phyloP scores from a whole-genome alignment of 2,888 invertebrate genomes.

The Leistus spinibarbis region DNA sequence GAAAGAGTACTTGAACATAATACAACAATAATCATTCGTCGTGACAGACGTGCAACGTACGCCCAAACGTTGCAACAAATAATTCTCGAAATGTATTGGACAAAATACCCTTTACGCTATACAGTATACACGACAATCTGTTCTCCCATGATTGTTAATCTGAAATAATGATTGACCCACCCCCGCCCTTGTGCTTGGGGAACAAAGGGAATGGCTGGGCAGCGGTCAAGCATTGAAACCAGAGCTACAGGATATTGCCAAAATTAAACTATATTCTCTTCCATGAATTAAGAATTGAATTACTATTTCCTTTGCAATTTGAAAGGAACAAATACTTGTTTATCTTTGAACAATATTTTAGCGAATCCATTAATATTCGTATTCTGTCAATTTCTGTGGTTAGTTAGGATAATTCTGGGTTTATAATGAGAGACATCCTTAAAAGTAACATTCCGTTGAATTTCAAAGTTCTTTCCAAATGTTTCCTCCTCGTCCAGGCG shows the following conservation, averaged over 20 bases:
- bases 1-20: background rate
- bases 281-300: background rate
- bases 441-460: background rate
- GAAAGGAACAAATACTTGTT: background rate
- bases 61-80: conserved; percentile 4
- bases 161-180: conserved; percentile 19
- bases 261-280: background rate
- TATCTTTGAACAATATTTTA: background rate
- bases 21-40: background rate
- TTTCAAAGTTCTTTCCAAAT: background rate
- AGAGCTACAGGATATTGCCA: conserved; percentile 3
- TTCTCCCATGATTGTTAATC: conserved; percentile 14
- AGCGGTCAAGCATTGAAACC: conserved; percentile 28
- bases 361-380: background rate
- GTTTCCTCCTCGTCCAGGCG: background rate
- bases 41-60: conserved; percentile 14
- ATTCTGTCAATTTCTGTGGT: background rate
- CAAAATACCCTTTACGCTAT: conserved; percentile 10
- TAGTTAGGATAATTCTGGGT: no score
- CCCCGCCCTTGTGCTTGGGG: conserved; percentile 1
- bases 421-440: background rate
- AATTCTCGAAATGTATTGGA: background rate
- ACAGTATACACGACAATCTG: background rate
- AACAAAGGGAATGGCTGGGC: conserved; percentile 5
- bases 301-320: background rate